phyloP scores from a whole-genome alignment of 2,797 vertebrate species.

The Hephaestus fuliginosus region DNA sequence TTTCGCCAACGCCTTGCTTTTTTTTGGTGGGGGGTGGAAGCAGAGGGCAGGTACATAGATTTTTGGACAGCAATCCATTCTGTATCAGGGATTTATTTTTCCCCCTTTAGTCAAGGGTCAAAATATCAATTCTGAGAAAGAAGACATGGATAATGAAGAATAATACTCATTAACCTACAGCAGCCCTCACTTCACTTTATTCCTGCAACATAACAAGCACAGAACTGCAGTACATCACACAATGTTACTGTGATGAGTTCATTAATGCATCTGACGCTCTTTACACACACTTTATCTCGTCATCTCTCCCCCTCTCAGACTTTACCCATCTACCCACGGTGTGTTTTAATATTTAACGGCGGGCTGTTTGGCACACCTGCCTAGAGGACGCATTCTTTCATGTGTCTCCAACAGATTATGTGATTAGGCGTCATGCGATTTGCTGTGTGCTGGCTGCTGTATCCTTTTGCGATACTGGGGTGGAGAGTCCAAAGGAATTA shows the following conservation, averaged over 20 bases:
- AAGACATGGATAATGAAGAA: not conserved
- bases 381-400: too few species aligned
- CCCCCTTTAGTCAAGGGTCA: not conserved
- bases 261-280: not conserved
- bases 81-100: not conserved
- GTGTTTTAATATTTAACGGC: too few species aligned
- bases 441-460: too few species aligned
- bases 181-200: not conserved
- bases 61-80: not conserved
- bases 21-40: not conserved
- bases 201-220: not conserved
- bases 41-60: not conserved
- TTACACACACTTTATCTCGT: too few species aligned
- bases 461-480: too few species aligned
- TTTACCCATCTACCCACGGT: too few species aligned
- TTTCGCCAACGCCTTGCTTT: not conserved
- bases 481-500: too few species aligned
- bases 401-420: too few species aligned
- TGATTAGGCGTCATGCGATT: too few species aligned
- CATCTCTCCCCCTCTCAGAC: too few species aligned
- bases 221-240: not conserved
- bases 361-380: too few species aligned
- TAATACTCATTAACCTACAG: too few species aligned
- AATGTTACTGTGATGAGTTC: not conserved
- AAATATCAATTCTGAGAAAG: not conserved